Percentiles rank a stretch among this genome's conserved stretches.
Evolutionary conservation across 2,113 vertebrate genomes (phyloP).

Genomic region (Pachypanchax playfairii): DNA sequence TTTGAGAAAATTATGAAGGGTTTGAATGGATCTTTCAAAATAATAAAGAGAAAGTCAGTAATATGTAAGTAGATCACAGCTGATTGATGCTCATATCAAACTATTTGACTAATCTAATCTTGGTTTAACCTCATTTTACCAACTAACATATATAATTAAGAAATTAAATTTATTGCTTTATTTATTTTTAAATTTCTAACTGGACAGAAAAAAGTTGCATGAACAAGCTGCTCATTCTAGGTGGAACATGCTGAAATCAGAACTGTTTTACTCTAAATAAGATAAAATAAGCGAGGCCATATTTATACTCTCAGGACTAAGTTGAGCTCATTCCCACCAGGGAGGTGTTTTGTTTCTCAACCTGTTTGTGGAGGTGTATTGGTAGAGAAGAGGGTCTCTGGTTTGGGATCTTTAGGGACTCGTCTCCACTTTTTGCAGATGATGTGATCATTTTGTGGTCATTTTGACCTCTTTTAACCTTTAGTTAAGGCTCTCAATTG

Average conservation of each 20-base stretch:
- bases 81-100: not conserved
- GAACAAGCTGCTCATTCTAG: not conserved
- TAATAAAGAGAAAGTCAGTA: not conserved
- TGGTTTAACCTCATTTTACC: not conserved
- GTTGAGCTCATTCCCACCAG: too few species aligned
- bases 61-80: too few species aligned
- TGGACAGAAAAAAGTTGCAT: not conserved
- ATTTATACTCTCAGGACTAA: not conserved
- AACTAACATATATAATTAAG: not conserved
- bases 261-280: too few species aligned
- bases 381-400: too few species aligned
- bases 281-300: not conserved
- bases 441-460: too few species aligned
- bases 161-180: not conserved
- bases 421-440: too few species aligned
- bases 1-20: constrained; percentile 99
- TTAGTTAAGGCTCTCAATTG: too few species aligned
- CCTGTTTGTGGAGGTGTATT: too few species aligned
- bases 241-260: not conserved
- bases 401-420: too few species aligned
- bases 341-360: too few species aligned
- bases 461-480: too few species aligned
- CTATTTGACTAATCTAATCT: not conserved
- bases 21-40: constrained; percentile 90
- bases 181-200: not conserved